Evolutionary conservation across 2,888 invertebrate genomes (phyloP).

Genomic region (Volucella inanis): DNA sequence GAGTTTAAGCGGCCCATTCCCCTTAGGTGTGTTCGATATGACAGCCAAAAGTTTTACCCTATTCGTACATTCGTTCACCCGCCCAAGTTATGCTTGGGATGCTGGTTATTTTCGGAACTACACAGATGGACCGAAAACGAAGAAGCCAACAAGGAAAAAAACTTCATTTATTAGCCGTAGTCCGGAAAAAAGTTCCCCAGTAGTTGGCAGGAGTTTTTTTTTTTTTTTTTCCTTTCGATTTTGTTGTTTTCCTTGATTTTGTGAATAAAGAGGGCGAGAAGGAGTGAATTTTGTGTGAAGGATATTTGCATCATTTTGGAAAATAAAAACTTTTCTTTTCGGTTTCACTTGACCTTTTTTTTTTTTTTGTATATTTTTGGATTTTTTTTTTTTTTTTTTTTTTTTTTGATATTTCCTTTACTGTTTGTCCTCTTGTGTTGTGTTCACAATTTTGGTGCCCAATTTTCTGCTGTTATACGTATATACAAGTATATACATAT

Average conservation of each 20-base stretch:
- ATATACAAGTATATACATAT: background rate
- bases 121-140: constrained; percentile 41
- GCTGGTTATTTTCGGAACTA: constrained; percentile 42
- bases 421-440: background rate
- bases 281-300: constrained; percentile 19
- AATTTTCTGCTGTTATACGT: constrained; percentile 21
- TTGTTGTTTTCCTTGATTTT: too few species aligned
- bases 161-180: constrained; percentile 43
- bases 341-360: background rate
- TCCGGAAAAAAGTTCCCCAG: constrained; percentile 16
- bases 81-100: background rate
- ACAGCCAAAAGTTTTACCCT: constrained; percentile 26
- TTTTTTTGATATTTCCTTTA: background rate
- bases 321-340: constrained; percentile 6
- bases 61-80: background rate
- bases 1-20: constrained; percentile 7
- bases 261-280: background rate
- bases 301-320: constrained; percentile 38
- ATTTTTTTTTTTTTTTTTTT: background rate
- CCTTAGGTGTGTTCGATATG: constrained; percentile 50
- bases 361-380: background rate
- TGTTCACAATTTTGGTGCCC: background rate
- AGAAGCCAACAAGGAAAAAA: constrained; percentile 7
- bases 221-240: background rate
- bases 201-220: background rate